Percentiles rank a stretch among this genome's conserved stretches.
phyloP scores from a whole-genome alignment of 2,113 vertebrate genomes.

The Dryoscopus gambensis region DNA sequence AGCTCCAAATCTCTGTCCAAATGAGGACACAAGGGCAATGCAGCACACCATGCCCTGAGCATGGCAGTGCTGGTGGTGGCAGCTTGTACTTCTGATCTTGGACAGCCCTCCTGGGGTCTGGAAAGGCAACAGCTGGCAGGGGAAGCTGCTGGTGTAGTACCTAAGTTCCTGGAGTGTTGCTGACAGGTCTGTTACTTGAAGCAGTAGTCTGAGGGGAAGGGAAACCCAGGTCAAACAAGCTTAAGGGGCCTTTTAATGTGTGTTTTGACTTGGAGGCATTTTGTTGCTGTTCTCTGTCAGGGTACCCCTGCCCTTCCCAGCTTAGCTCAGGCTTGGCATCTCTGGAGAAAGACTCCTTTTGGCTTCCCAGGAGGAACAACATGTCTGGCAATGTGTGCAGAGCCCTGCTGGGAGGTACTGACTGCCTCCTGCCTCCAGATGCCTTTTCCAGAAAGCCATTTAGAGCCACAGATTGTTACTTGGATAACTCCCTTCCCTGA shows the following conservation, averaged over 20 bases:
- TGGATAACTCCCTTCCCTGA: neutral
- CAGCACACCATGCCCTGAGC: neutral
- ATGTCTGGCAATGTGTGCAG: neutral
- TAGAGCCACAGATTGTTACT: constrained; percentile 17
- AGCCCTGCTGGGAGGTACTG: neutral
- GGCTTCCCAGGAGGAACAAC: neutral
- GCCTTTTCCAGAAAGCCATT: constrained; percentile 44
- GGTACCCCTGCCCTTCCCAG: neutral
- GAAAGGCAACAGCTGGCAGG: neutral
- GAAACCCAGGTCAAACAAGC: neutral
- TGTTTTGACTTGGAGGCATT: neutral
- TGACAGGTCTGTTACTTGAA: neutral
- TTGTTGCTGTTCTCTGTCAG: neutral
- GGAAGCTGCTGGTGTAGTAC: neutral
- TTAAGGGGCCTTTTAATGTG: neutral
- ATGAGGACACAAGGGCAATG: neutral
- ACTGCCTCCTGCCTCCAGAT: neutral
- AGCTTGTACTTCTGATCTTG: neutral
- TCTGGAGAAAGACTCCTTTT: neutral
- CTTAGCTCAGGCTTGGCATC: neutral
- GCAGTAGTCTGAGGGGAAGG: neutral
- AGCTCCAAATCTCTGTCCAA: neutral
- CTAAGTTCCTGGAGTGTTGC: neutral
- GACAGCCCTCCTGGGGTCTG: neutral
- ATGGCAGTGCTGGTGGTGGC: neutral